Evolutionary conservation across 2,797 vertebrate species (phyloP), one percentile per base, ranked within the genome.

Genomic region (Pangasius mekongensis): DNA sequence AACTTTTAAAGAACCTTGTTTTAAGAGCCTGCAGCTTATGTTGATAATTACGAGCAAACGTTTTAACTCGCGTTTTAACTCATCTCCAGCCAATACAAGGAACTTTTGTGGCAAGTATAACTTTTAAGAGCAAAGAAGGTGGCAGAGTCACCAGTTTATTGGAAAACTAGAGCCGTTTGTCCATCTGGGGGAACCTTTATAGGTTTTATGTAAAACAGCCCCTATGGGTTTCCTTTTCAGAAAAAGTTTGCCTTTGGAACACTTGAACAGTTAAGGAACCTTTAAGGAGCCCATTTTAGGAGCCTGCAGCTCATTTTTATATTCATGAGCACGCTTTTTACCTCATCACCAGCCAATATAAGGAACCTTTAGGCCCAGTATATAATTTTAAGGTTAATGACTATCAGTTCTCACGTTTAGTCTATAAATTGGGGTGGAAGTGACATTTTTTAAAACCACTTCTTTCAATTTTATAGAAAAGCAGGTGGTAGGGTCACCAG

Each of bases 321-420:
- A 8, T 54, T 54, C 18, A 33, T 30, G 49, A 56, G 77, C 74
- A 58, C 36, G 20, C 6, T 2, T 24, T 81, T 39, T 56, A 80
- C 77, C 52, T 33, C 52, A 56, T 80, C 20, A 13, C 27, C 10
- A 16, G 27, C 3, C 60, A 20, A 20, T 67, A 52, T 67, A 67
- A 83, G n/a, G 39, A 83, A 66, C 81, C 6, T 66, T 66, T 52
- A 52, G 27, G 5, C 43, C 47, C 11, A 84, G 22, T 67, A 13
- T 52, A 33, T 84, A 52, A 67, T 84, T 67, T 84, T 67, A 84
- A 84, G 18, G 62, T 67, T 67, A 84, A 84, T 52, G 62, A 84
- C 64, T 84, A 33, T 67, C n/a, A 4, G 82, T 84, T 67, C 43
- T 67, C 43, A 67, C 10, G 62, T 67, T 67, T 30, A 84, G 82